These are phyloP conservation scores for Notechis scutatus DNA, from an alignment of 2,113 vertebrate genomes.

Conservation along the genomic window DNA sequence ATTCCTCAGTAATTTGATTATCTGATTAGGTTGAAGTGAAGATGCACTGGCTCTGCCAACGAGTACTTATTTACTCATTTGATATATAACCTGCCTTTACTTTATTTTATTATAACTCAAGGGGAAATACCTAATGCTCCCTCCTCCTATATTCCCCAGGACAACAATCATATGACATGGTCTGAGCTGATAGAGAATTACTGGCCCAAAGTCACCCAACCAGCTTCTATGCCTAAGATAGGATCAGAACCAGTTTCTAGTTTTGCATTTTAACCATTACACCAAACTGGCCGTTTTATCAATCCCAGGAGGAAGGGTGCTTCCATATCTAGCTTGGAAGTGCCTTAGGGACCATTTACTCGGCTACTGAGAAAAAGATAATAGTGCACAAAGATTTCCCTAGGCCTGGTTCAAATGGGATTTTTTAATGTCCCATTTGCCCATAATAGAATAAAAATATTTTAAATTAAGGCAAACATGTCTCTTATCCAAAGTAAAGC, in stretches of 20 bases:
- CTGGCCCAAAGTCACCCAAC: neutral
- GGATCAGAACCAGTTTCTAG: neutral
- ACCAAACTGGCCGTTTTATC: neutral
- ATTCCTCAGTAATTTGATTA: neutral
- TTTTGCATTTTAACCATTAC: neutral
- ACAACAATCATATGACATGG: neutral
- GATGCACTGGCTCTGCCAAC: neutral
- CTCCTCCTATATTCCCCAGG: neutral
- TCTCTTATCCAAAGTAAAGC: neutral
- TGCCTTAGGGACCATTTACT: neutral
- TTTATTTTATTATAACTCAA: neutral
- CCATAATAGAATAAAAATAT: neutral
- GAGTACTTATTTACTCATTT: neutral
- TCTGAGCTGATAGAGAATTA: neutral
- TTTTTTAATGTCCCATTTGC: neutral
- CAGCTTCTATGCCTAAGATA: neutral
- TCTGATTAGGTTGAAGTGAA: neutral
- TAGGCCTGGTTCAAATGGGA: neutral
- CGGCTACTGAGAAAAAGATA: neutral
- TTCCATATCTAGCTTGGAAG: neutral
- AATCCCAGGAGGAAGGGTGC: neutral
- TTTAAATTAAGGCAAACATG: neutral
- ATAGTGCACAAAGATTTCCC: neutral
- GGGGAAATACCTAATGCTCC: neutral
- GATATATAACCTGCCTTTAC: neutral